Evolutionary conservation across 2,888 invertebrate species (phyloP).

Genomic region (Parthenolecanium corni): DNA sequence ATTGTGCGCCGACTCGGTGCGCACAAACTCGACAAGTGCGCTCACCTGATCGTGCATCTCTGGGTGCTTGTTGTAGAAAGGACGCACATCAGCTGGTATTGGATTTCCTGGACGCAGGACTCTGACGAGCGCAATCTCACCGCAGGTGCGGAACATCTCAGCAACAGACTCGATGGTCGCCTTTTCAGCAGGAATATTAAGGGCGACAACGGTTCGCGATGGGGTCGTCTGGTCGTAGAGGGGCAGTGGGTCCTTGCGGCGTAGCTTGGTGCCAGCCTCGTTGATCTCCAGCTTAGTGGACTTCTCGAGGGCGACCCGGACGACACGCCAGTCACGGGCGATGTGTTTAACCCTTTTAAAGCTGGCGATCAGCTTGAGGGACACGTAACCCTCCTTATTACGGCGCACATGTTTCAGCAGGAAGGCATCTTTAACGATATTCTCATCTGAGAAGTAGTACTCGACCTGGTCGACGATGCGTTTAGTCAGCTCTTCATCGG

Average conservation of each 20-base stretch:
- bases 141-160: conserved; percentile 74
- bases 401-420: conserved; percentile 85
- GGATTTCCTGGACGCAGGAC: conserved; percentile 80
- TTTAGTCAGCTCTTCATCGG: conserved; percentile 63
- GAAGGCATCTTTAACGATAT: conserved; percentile 90
- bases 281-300: conserved; percentile 78
- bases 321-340: conserved; percentile 86
- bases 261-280: conserved; percentile 75
- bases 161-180: conserved; percentile 77
- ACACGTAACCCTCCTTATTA: conserved; percentile 92
- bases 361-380: conserved; percentile 84
- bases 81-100: conserved; percentile 79
- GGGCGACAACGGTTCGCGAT: conserved; percentile 79
- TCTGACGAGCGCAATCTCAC: conserved; percentile 78
- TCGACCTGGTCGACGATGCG: conserved; percentile 81
- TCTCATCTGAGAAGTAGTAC: conserved; percentile 90
- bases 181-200: conserved; percentile 70
- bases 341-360: conserved; percentile 89
- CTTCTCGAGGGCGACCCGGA: conserved; percentile 69
- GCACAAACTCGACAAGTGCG: conserved; percentile 82
- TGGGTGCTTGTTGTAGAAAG: conserved; percentile 81
- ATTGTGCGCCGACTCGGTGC: conserved; percentile 70
- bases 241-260: conserved; percentile 73
- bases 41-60: conserved; percentile 75
- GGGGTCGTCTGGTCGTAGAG: conserved; percentile 85